Evolutionary conservation across 1,140 invertebrate genomes (phyloP).

Genomic region (Euglossa dilemma): DNA sequence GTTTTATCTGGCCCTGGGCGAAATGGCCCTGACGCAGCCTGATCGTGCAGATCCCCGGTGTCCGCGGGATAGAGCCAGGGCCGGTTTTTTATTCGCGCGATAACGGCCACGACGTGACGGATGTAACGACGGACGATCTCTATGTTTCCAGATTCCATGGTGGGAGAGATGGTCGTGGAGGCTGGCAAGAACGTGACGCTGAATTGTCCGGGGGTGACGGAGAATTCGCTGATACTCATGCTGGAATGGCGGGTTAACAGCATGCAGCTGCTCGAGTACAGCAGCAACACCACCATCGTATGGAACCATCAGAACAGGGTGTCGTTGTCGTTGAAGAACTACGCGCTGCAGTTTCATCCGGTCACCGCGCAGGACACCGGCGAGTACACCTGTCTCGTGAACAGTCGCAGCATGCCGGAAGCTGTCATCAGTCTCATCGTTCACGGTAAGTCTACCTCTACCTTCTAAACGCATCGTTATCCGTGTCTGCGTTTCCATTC

Average conservation of each 20-base stretch:
- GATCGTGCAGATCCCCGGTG: constrained; percentile 35
- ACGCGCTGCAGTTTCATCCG: constrained; percentile 85
- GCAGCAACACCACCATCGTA: constrained; percentile 82
- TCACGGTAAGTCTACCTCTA: constrained; percentile 83
- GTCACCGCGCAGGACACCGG: constrained; percentile 85
- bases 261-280: constrained; percentile 81
- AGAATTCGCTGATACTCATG: constrained; percentile 85
- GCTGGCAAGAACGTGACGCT: constrained; percentile 86
- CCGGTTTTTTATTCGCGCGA: constrained; percentile 55
- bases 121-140: constrained; percentile 42
- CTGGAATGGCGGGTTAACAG: constrained; percentile 85
- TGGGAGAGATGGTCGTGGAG: constrained; percentile 84
- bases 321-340: constrained; percentile 84
- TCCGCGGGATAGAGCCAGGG: neutral
- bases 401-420: constrained; percentile 86
- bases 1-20: constrained; percentile 43
- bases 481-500: too few relatives aligned
- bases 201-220: constrained; percentile 86
- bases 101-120: constrained; percentile 37
- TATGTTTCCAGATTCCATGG: constrained; percentile 81
- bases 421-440: constrained; percentile 86
- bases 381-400: constrained; percentile 87
- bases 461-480: neutral
- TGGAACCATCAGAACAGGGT: constrained; percentile 83
- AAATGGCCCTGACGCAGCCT: constrained; percentile 58